These are phyloP conservation scores for Pemphredon lugubris DNA, from an alignment of 2,888 invertebrate genomes.

Conservation along the genomic window DNA sequence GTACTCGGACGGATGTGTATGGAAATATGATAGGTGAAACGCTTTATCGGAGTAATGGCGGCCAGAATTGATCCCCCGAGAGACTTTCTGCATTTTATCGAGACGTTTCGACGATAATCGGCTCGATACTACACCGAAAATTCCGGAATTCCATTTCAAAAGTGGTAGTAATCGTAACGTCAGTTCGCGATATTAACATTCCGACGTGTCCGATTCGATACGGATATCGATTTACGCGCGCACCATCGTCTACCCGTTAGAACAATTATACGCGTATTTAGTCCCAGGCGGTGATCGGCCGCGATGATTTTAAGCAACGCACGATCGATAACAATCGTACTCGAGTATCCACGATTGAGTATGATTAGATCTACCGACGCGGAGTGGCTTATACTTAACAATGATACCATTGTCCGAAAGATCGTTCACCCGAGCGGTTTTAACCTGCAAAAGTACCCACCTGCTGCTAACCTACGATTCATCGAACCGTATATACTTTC, in stretches of 20 bases:
- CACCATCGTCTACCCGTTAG: too few species aligned
- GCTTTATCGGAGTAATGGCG: conserved; percentile 59
- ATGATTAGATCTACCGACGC: neutral
- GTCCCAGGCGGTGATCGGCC: too few species aligned
- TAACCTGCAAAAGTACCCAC: conserved; percentile 48
- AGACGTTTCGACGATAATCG: neutral
- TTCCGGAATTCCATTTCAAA: too few species aligned
- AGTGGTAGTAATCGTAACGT: too few species aligned
- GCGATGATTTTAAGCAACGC: too few species aligned
- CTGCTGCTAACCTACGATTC: conserved; percentile 46
- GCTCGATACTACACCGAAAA: too few species aligned
- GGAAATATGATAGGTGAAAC: conserved; percentile 73
- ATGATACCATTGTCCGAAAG: conserved; percentile 40
- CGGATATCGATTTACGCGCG: too few species aligned
- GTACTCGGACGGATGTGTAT: conserved; percentile 62
- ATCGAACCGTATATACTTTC: conserved; percentile 20
- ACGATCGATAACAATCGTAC: too few species aligned
- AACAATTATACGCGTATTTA: too few species aligned
- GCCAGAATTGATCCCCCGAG: conserved; percentile 9
- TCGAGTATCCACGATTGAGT: neutral
- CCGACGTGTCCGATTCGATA: too few species aligned
- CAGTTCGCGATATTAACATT: too few species aligned
- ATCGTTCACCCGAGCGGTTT: conserved; percentile 36
- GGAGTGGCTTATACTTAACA: conserved; percentile 5
- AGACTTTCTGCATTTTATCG: neutral